Percentiles rank a stretch among this genome's conserved stretches.
These are phyloP conservation scores for Papilio aristodemus DNA, from an alignment of 1,140 invertebrate species.

Conservation along the genomic window DNA sequence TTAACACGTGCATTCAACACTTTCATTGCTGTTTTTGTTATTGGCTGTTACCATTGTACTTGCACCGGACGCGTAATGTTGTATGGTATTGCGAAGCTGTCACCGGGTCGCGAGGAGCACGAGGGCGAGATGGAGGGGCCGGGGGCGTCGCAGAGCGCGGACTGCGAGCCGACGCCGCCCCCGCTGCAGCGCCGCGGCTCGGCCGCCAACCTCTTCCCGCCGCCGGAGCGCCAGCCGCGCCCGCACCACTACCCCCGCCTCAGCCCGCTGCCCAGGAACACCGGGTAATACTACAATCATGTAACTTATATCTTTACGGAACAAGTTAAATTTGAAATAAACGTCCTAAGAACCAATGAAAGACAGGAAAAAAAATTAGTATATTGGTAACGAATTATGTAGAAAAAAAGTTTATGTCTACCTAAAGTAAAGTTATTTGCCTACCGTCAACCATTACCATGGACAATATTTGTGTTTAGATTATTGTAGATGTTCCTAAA, in stretches of 20 bases:
- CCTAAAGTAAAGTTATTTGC: too few species aligned
- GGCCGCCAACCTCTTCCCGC: conserved; percentile 94
- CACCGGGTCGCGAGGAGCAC: conserved; percentile 89
- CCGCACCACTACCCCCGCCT: conserved; percentile 83
- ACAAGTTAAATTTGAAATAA: too few species aligned
- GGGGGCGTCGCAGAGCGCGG: conserved; percentile 93
- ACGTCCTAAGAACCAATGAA: too few species aligned
- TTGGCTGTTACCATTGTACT: not conserved
- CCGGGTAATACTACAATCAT: too few species aligned
- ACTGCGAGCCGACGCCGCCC: conserved; percentile 95
- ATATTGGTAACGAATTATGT: too few species aligned
- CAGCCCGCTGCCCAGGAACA: conserved; percentile 88
- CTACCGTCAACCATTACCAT: too few species aligned
- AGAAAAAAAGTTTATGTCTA: too few species aligned
- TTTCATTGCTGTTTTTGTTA: not conserved
- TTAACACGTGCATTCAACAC: not conserved
- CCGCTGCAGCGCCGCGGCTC: conserved; percentile 94
- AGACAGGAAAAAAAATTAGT: too few species aligned
- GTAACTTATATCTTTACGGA: too few species aligned
- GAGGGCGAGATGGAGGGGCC: conserved; percentile 88
- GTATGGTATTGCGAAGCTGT: conserved; percentile 81
- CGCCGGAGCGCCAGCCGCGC: conserved; percentile 72
- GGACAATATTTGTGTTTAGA: too few species aligned
- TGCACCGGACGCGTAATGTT: not conserved
- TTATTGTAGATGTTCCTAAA: too few species aligned